Percentiles rank a stretch among this genome's conserved stretches.
Evolutionary conservation across 2,797 vertebrate genomes (phyloP).

Genomic region (Threskiornis aethiopicus): DNA sequence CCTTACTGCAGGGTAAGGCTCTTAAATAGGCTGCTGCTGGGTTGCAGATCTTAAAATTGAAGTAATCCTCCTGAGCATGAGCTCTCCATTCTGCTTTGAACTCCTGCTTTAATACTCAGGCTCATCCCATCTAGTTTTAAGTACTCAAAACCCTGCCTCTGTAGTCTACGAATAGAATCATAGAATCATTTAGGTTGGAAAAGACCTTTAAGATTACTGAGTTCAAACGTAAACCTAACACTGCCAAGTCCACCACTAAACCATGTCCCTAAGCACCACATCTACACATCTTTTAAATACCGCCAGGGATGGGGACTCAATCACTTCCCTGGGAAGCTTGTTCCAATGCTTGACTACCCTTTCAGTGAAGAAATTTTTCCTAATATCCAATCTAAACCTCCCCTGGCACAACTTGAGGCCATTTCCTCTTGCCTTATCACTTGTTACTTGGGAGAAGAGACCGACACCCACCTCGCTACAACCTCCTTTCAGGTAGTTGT

Average conservation of each 20-base stretch:
- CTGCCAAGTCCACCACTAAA: background rate
- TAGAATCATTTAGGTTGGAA: background rate
- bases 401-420: background rate
- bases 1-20: background rate
- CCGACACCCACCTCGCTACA: fast-evolving
- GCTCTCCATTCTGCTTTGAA: background rate
- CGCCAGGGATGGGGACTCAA: background rate
- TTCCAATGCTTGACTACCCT: background rate
- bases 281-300: background rate
- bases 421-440: background rate
- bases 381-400: background rate
- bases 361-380: background rate
- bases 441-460: background rate
- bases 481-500: background rate
- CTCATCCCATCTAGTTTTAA: background rate
- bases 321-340: background rate
- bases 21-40: background rate
- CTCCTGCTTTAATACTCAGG: background rate
- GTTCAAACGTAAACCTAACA: background rate
- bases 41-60: background rate
- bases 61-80: background rate
- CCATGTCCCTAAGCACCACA: background rate
- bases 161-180: background rate
- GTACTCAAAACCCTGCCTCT: background rate
- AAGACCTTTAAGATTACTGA: background rate